phyloP scores from a whole-genome alignment of 2,888 invertebrate species.

The Noctua janthina region DNA sequence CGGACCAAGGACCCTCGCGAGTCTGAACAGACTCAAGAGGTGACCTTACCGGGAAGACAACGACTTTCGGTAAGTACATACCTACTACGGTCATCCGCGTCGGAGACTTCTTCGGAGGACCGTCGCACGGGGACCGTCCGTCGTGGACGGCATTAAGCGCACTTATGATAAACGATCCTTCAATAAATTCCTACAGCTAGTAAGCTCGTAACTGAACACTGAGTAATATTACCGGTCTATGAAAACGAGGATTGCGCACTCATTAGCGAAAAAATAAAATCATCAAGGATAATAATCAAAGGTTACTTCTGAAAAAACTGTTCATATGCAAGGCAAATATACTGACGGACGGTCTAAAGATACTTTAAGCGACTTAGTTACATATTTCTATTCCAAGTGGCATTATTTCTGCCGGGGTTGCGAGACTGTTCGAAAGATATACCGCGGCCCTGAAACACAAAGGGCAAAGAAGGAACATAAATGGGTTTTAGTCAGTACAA shows the following conservation, averaged over 20 bases:
- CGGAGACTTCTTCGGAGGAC: neutral
- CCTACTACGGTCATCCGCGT: neutral
- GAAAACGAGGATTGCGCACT: neutral
- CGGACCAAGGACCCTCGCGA: conserved; percentile 95
- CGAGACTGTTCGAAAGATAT: too few species aligned
- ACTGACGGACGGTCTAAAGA: neutral
- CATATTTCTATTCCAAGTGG: neutral
- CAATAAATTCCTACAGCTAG: neutral
- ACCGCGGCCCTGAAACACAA: too few species aligned
- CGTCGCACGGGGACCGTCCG: neutral
- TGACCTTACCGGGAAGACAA: conserved; percentile 85
- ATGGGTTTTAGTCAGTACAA: too few species aligned
- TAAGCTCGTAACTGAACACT: neutral
- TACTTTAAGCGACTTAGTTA: neutral
- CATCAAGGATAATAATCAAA: too few species aligned
- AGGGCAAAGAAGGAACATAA: too few species aligned
- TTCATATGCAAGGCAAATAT: neutral
- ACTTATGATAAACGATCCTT: neutral
- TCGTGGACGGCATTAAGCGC: neutral
- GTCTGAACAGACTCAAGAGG: conserved; percentile 90
- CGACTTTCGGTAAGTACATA: conserved; percentile 93
- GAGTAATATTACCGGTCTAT: neutral
- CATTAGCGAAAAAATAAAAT: neutral
- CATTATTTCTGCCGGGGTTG: too few species aligned
- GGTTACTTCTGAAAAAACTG: neutral